A percentile compares a stretch with the other conserved stretches of the same genome.
phyloP scores from a whole-genome alignment of 1,140 invertebrate genomes.

The Drosophila novamexicana region DNA sequence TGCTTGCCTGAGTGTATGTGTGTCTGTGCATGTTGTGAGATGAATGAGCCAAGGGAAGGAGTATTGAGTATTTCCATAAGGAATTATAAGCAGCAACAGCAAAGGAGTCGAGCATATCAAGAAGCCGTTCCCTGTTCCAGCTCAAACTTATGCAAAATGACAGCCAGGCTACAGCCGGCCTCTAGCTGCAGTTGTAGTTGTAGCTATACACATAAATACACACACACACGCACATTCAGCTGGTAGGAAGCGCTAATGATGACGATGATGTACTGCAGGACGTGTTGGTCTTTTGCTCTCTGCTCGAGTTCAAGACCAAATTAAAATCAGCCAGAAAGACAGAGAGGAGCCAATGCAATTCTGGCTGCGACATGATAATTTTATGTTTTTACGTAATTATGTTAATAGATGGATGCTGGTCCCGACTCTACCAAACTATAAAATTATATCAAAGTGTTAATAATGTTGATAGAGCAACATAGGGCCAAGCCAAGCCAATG shows the following conservation, averaged over 20 bases:
- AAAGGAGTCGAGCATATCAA: slow-evolving; percentile 40
- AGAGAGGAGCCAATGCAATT: slow-evolving; percentile 19
- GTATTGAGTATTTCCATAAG: slow-evolving; percentile 80
- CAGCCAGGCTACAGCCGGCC: slow-evolving; percentile 21
- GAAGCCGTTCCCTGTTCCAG: slow-evolving; percentile 27
- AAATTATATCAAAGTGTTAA: slow-evolving; percentile 82
- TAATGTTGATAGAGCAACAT: slow-evolving; percentile 52
- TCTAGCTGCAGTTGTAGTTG: slow-evolving; percentile 28
- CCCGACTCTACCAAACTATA: slow-evolving; percentile 49
- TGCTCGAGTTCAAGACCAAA: slow-evolving; percentile 67
- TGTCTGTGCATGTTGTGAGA: slow-evolving; percentile 59
- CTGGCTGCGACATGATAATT: slow-evolving; percentile 74
- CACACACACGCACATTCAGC: background rate
- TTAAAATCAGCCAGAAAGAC: slow-evolving; percentile 74
- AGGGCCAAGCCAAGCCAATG: slow-evolving; percentile 5
- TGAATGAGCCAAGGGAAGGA: slow-evolving; percentile 78
- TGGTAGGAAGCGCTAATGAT: slow-evolving; percentile 77
- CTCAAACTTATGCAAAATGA: slow-evolving; percentile 63
- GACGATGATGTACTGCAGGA: slow-evolving; percentile 80
- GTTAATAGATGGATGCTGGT: slow-evolving; percentile 72
- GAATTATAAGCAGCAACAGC: slow-evolving; percentile 57
- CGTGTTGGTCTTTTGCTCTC: slow-evolving; percentile 69
- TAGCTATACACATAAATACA: background rate
- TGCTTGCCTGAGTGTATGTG: slow-evolving; percentile 38
- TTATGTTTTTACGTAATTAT: slow-evolving; percentile 78